These are phyloP conservation scores for Thrips palmi DNA, from an alignment of 1,140 invertebrate species.

Conservation along the genomic window DNA sequence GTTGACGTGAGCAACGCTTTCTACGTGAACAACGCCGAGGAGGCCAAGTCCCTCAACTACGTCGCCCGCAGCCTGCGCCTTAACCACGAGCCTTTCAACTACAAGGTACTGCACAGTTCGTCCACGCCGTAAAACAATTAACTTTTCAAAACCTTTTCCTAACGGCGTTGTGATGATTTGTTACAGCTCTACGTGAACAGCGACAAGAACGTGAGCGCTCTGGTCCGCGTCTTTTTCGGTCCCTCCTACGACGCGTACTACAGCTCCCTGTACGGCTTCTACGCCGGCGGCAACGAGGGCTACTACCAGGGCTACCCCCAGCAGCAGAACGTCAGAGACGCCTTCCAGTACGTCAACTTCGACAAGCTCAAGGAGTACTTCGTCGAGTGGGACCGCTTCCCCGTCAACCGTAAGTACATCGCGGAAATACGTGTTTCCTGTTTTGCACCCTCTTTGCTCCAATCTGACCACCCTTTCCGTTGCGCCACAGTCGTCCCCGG, in stretches of 20 bases:
- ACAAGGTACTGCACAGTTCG: too few species aligned
- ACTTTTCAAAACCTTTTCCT: too few species aligned
- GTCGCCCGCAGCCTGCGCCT: constrained; percentile 33
- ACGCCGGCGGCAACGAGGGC: too few species aligned
- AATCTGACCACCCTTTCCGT: neutral
- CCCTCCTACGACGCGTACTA: constrained; percentile 43
- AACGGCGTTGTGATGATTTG: too few species aligned
- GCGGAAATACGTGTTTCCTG: too few species aligned
- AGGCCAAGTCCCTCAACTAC: constrained; percentile 18
- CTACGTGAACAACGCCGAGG: constrained; percentile 17
- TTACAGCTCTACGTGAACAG: constrained; percentile 36
- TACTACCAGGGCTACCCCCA: too few species aligned
- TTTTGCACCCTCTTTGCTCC: neutral
- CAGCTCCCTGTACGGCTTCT: constrained; percentile 19
- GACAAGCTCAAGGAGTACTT: constrained; percentile 17
- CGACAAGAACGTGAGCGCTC: constrained; percentile 29
- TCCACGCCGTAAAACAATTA: too few species aligned
- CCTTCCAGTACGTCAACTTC: too few species aligned
- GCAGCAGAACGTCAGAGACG: too few species aligned
- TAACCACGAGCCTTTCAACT: constrained; percentile 41
- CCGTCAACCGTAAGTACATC: constrained; percentile 15
- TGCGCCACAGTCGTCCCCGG: constrained; percentile 23
- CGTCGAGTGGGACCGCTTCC: constrained; percentile 23
- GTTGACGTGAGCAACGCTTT: constrained; percentile 44
- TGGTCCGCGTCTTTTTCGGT: constrained; percentile 44